Conservation (phyloP, 2,113 vertebrate genomes). For the Phalacrocorax aristotelis region DNA sequence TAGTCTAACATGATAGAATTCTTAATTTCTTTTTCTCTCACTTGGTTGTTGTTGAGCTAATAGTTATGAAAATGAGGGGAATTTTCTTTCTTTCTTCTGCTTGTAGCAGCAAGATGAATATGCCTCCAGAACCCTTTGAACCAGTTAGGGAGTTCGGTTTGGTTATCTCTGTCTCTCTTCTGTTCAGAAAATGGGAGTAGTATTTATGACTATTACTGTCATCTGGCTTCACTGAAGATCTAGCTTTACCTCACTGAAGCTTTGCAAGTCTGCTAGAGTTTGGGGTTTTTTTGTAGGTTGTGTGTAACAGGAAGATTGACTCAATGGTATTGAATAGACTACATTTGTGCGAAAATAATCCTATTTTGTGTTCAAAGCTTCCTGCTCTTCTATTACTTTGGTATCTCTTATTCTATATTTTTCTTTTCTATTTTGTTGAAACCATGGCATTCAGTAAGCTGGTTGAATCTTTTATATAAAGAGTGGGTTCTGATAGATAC, state of each 20-base stretch:
- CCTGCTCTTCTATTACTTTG: background rate
- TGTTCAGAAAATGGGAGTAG: background rate
- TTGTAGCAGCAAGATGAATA: background rate
- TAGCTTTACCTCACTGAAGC: background rate
- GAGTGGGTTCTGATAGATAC: background rate
- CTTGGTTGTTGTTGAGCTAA: background rate
- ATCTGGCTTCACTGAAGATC: background rate
- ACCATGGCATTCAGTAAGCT: background rate
- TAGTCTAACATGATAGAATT: background rate
- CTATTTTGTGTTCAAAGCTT: conserved; percentile 38
- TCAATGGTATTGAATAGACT: background rate
- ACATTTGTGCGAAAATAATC: conserved; percentile 12
- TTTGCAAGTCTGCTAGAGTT: background rate
- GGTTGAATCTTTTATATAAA: background rate
- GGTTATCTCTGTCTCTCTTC: background rate
- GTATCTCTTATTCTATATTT: background rate
- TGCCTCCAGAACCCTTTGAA: background rate
- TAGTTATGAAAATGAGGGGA: background rate
- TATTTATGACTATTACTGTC: background rate
- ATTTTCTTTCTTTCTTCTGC: background rate
- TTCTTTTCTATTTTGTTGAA: background rate
- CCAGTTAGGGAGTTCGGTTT: background rate
- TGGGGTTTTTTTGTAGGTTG: background rate
- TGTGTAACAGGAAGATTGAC: background rate
- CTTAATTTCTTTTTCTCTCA: background rate